Base-by-base conservation (phyloP, 1,140 invertebrate genomes). In the Scaptomyza montana region DNA sequence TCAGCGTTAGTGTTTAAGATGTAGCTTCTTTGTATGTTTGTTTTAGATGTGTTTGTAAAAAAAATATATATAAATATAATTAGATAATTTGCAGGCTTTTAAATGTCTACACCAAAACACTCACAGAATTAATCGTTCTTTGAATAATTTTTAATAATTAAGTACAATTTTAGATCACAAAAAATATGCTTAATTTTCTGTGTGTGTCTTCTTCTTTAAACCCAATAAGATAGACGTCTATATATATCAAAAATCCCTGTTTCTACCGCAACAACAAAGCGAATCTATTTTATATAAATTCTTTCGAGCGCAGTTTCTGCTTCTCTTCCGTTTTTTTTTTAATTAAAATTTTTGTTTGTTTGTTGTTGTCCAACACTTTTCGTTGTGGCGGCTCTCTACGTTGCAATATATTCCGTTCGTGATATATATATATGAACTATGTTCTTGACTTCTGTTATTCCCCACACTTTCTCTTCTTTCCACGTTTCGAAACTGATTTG, bases 101-200 rank as follows among this genome's bases (percentile, higher is more conserved):
- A 16, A 16, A 16, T 16, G 16, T 6, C 49, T 71, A 71, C 55
- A 55, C 50, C 9, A 63, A 63, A 67, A 43, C 55, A 55, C 30
- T 46, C 39, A 36, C 69, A 71, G 53, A 45, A 39, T 30, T 59
- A 60, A 28, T 62, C 25, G 13, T 36, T 39, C 49, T 41, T 55
- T 61, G 68, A 68, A 43, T 67, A 72, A 47, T 43, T 65, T 49
- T 71, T 6, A 63, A 45, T 75, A 56, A 46, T 89, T 89, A 90
- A 89, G 85, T 89, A 89, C 66, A 85, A 89, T 59, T 68, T 66
- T 62, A 1, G 63, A 70, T 64, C 61, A 78, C 62, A 67, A 62
- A 63, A 66, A 69, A 59, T 41, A 45, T 51, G 21, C 25, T 33
- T 46, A 55, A 63, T 63, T 65, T 61, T 67, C 41, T 50, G 54